Percentiles rank a stretch among this genome's conserved stretches.
These are phyloP conservation scores for Gymnocheta viridis DNA, from an alignment of 2,888 invertebrate species.

Conservation along the genomic window DNA sequence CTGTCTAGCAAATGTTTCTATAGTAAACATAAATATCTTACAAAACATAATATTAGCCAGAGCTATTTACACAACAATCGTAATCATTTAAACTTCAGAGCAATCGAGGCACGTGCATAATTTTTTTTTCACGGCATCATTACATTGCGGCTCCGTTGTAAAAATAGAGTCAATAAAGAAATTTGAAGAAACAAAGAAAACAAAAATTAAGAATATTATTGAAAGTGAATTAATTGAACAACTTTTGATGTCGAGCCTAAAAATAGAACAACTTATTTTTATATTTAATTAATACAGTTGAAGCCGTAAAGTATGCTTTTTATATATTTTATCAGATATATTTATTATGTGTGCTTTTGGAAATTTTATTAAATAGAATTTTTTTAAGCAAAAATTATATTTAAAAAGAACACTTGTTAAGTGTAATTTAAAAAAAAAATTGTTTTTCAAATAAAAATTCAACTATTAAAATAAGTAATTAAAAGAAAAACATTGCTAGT, in stretches of 20 bases:
- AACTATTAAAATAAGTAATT: no score
- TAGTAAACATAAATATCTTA: background rate
- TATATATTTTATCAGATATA: background rate
- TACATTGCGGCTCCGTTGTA: background rate
- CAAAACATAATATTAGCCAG: background rate
- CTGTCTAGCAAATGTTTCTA: background rate
- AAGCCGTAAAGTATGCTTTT: background rate
- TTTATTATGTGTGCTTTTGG: background rate
- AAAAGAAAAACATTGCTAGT: no score
- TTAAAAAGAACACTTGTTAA: no score
- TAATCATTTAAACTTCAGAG: background rate
- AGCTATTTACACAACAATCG: constrained; percentile 3
- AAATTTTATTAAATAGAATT: no score
- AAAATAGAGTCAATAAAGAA: background rate
- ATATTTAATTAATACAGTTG: background rate
- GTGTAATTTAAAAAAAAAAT: no score
- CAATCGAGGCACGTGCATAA: background rate
- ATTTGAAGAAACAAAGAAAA: constrained; percentile 9
- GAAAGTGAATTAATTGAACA: background rate
- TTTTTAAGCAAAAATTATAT: no score
- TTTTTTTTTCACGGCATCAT: background rate
- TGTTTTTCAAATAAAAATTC: no score
- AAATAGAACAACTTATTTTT: background rate
- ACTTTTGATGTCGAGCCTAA: background rate
- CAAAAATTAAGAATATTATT: background rate